Percentiles rank a stretch among this genome's conserved stretches.
phyloP scores from a whole-genome alignment of 2,888 invertebrate genomes.

The Sphaeridia pumilis region DNA sequence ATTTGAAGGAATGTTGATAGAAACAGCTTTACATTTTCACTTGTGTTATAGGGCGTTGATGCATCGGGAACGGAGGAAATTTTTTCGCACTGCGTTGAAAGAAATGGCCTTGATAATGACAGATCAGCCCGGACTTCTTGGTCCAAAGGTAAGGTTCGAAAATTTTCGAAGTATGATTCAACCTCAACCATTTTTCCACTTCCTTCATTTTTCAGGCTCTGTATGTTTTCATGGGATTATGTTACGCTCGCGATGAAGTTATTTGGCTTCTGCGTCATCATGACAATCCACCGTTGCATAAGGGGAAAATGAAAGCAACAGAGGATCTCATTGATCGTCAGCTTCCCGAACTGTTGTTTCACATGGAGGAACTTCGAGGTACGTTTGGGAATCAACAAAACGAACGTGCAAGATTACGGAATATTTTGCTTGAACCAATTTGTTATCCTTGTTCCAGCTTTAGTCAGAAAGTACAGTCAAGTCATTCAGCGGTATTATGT shows the following conservation, averaged over 20 bases:
- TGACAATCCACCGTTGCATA: conserved; percentile 76
- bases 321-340: conserved; percentile 92
- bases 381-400: conserved; percentile 12
- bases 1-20: background rate
- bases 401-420: background rate
- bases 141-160: conserved; percentile 60
- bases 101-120: conserved; percentile 89
- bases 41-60: conserved; percentile 52
- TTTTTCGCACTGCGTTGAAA: conserved; percentile 84
- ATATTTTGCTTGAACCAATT: background rate
- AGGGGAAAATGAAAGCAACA: conserved; percentile 72
- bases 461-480: conserved; percentile 91
- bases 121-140: conserved; percentile 94
- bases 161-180: background rate
- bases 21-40: conserved; percentile 7
- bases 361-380: conserved; percentile 93
- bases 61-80: conserved; percentile 92
- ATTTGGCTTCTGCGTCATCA: conserved; percentile 92
- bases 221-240: conserved; percentile 89
- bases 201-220: too few relatives aligned
- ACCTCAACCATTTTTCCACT: background rate
- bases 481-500: conserved; percentile 96
- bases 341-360: conserved; percentile 90
- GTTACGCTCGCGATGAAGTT: conserved; percentile 92
- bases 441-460: conserved; percentile 39